Percentiles rank a stretch among this genome's conserved stretches.
Evolutionary conservation across 1,140 invertebrate species (phyloP).

Genomic region (Bicyclus anynana): DNA sequence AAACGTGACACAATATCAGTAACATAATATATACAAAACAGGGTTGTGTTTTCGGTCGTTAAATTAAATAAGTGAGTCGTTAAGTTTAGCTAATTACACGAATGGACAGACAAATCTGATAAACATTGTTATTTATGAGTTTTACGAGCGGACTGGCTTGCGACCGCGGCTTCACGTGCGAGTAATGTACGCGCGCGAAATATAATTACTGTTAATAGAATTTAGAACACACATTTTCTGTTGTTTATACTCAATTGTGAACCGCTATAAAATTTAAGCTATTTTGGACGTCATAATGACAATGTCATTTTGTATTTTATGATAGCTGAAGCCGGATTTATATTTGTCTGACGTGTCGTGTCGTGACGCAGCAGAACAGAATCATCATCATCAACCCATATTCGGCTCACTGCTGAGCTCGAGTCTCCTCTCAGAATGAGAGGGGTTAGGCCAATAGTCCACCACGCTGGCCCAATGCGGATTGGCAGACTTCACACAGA

Average conservation of each 20-base stretch:
- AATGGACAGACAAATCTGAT: slow-evolving; percentile 51
- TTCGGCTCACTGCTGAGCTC: too few species aligned
- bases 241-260: not conserved
- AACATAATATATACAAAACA: slow-evolving; percentile 13
- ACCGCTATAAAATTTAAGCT: not conserved
- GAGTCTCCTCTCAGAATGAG: too few species aligned
- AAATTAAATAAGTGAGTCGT: slow-evolving; percentile 51
- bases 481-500: too few species aligned
- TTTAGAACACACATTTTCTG: not conserved
- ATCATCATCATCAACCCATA: too few species aligned
- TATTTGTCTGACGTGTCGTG: too few species aligned
- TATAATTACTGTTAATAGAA: slow-evolving; percentile 8
- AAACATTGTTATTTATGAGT: slow-evolving; percentile 51
- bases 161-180: slow-evolving; percentile 22
- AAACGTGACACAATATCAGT: not conserved
- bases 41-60: slow-evolving; percentile 31
- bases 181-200: slow-evolving; percentile 22
- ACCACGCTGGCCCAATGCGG: too few species aligned
- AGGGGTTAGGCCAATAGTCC: too few species aligned
- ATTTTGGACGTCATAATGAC: not conserved
- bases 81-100: slow-evolving; percentile 48
- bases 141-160: slow-evolving; percentile 31
- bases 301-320: too few species aligned
- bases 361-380: too few species aligned
- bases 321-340: too few species aligned